Evolutionary conservation across 2,113 vertebrate species (phyloP).

Genomic region (Tupaia chinensis): DNA sequence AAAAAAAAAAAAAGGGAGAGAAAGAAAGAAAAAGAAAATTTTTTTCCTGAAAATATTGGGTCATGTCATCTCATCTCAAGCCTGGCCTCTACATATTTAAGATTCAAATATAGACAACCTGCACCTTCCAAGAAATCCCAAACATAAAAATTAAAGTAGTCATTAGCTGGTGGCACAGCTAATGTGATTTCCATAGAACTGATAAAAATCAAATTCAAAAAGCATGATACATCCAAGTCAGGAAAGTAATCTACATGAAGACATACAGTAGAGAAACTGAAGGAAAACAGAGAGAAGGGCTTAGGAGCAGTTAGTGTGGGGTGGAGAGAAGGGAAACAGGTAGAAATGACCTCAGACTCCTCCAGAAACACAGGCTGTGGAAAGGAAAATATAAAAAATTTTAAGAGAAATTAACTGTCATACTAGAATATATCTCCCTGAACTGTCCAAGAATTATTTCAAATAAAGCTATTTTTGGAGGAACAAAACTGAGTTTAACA

Average conservation of each 20-base stretch:
- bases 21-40: too few relatives aligned
- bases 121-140: conserved; percentile 33
- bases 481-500: conserved; percentile 18
- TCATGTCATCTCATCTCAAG: background rate
- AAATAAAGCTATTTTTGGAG: conserved; percentile 1
- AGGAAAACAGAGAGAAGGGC: background rate
- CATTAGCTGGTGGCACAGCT: background rate
- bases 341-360: background rate
- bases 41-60: background rate
- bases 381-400: conserved; percentile 15
- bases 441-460: background rate
- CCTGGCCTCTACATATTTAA: background rate
- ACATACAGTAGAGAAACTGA: background rate
- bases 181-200: background rate
- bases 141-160: background rate
- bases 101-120: background rate
- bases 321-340: background rate
- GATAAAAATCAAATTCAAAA: background rate
- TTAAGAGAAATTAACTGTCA: background rate
- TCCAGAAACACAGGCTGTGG: background rate
- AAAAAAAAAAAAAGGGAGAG: too few relatives aligned
- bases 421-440: background rate
- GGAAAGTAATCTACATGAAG: background rate
- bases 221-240: conserved; percentile 3
- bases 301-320: background rate